phyloP scores from a whole-genome alignment of 2,888 invertebrate genomes.

The Drosophila maculinotata region DNA sequence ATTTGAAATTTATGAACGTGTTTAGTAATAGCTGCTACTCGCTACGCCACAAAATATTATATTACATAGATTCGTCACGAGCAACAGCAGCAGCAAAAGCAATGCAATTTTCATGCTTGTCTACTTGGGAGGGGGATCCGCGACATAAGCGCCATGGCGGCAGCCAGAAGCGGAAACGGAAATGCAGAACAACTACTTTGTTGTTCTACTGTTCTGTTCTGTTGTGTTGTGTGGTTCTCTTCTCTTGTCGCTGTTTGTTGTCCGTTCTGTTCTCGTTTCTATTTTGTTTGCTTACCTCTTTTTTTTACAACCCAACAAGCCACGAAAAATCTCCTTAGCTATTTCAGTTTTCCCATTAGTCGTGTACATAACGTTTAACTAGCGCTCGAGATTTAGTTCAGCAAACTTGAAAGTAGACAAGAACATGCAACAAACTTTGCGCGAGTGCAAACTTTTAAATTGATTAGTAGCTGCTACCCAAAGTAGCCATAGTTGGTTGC shows the following conservation, averaged over 20 bases:
- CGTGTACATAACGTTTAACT: conserved; percentile 64
- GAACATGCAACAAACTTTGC: conserved; percentile 57
- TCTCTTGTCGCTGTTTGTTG: conserved; percentile 32
- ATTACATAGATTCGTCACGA: conserved; percentile 43
- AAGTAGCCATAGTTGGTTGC: conserved; percentile 9
- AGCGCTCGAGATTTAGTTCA: conserved; percentile 58
- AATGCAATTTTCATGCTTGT: conserved; percentile 46
- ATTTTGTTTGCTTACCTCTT: conserved; percentile 23
- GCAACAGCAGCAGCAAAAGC: conserved; percentile 26
- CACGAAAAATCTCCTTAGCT: conserved; percentile 47
- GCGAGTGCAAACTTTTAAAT: conserved; percentile 68
- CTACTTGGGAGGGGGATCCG: conserved; percentile 6
- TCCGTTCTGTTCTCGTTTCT: conserved; percentile 33
- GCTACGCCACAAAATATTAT: conserved; percentile 22
- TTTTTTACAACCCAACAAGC: conserved; percentile 20
- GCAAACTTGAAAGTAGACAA: conserved; percentile 58
- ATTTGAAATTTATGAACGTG: conserved; percentile 65
- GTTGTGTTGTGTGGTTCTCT: neutral
- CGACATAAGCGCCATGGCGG: conserved; percentile 30
- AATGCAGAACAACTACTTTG: conserved; percentile 72
- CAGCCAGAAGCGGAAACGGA: conserved; percentile 68
- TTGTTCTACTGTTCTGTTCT: conserved; percentile 41
- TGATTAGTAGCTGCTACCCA: conserved; percentile 59
- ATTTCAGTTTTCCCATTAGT: conserved; percentile 70
- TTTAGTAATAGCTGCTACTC: conserved; percentile 40